Evolutionary conservation across 2,888 invertebrate genomes (phyloP).

Genomic region (Elegia similella): DNA sequence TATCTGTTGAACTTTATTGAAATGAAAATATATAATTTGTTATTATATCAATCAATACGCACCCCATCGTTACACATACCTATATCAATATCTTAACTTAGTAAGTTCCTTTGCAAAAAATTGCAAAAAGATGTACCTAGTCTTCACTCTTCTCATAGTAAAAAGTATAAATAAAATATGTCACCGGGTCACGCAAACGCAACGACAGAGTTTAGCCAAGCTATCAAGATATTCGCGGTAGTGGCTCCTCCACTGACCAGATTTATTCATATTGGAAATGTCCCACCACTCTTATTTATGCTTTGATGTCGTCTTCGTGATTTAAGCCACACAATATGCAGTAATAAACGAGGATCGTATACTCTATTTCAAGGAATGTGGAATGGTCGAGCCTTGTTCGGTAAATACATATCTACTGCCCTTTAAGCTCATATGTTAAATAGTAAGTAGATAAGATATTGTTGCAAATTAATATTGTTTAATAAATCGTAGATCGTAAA

Average conservation of each 20-base stretch:
- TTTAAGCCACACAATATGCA: conserved; percentile 8
- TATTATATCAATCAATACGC: too few relatives aligned
- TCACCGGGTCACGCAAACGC: too few relatives aligned
- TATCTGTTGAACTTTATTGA: too few relatives aligned
- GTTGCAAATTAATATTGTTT: too few relatives aligned
- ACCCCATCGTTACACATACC: too few relatives aligned
- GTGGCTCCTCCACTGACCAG: not conserved
- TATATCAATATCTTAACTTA: too few relatives aligned
- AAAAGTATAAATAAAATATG: too few relatives aligned
- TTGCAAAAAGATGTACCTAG: too few relatives aligned
- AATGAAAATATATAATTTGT: too few relatives aligned
- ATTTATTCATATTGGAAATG: conserved; percentile 17
- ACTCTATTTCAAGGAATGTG: not conserved
- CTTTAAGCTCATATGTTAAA: not conserved
- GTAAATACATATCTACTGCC: not conserved
- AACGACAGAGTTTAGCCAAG: not conserved
- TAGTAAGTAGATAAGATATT: not conserved
- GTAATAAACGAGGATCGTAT: conserved; percentile 2
- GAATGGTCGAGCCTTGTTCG: not conserved
- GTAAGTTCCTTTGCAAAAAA: too few relatives aligned
- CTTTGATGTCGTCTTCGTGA: conserved; percentile 1
- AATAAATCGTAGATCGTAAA: too few relatives aligned
- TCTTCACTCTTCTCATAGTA: too few relatives aligned
- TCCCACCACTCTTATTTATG: conserved; percentile 15
- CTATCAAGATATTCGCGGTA: not conserved